A percentile compares a stretch with the other conserved stretches of the same genome.
Conservation (phyloP, 1,140 invertebrate species). For the Nymphalis io region DNA sequence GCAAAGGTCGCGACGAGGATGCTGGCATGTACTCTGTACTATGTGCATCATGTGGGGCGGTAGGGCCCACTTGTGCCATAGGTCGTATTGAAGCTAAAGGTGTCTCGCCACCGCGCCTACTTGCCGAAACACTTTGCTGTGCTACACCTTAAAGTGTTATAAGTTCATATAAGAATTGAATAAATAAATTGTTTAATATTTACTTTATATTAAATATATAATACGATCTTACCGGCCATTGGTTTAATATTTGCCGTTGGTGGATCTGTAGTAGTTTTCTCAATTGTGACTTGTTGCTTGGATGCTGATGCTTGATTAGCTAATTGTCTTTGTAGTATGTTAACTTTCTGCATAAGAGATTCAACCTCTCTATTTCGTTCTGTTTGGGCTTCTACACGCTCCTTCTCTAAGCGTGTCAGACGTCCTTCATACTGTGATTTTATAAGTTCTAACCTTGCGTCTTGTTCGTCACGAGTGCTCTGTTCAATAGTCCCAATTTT, state of each 20-base stretch:
- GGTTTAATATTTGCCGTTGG: conserved; percentile 97
- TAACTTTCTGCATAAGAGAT: conserved; percentile 85
- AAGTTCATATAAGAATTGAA: neutral
- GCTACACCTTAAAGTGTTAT: conserved; percentile 54
- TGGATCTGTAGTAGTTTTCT: conserved; percentile 88
- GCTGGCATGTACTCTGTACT: conserved; percentile 87
- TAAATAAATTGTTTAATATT: neutral
- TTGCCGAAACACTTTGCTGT: conserved; percentile 82
- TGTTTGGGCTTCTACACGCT: conserved; percentile 85
- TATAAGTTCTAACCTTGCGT: conserved; percentile 82
- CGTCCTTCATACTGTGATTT: conserved; percentile 88
- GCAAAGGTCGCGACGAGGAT: conserved; percentile 83
- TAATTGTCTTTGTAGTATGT: conserved; percentile 89
- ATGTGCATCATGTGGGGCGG: conserved; percentile 80
- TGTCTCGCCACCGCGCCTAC: conserved; percentile 86
- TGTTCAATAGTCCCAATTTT: conserved; percentile 80
- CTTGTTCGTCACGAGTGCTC: conserved; percentile 82
- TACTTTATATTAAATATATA: conserved; percentile 7
- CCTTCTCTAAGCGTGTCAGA: conserved; percentile 87
- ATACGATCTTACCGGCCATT: conserved; percentile 86
- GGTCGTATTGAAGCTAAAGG: conserved; percentile 95
- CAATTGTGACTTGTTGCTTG: conserved; percentile 84
- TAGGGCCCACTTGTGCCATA: conserved; percentile 86
- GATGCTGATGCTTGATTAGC: conserved; percentile 84
- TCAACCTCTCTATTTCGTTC: conserved; percentile 88